Percentiles rank a stretch among this genome's conserved stretches.
phyloP scores from a whole-genome alignment of 64 coral and sea anemone genomes.

The Stichodactyla helianthus region DNA sequence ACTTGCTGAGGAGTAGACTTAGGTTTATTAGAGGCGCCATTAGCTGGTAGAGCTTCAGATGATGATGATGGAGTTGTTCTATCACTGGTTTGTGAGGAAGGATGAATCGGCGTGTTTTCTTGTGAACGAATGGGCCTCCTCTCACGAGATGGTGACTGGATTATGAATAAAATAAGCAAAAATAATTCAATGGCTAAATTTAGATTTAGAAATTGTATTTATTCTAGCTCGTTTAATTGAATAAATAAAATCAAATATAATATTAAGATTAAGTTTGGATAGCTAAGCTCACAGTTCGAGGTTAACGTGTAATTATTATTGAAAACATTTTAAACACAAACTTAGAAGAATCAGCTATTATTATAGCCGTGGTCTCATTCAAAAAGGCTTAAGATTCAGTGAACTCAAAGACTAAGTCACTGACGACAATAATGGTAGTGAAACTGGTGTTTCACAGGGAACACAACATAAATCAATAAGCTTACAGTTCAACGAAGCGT shows the following conservation, averaged over 20 bases:
- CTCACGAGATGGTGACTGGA: conserved; percentile 9
- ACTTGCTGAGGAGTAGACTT: conserved; percentile 51
- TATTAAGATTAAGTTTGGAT: background rate
- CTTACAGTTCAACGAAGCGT: conserved; percentile 7
- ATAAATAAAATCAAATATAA: background rate
- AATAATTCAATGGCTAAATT: background rate
- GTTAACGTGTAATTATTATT: too few relatives aligned
- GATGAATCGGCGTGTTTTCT: background rate
- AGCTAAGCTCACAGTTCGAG: background rate
- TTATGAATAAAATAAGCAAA: background rate
- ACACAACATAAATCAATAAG: background rate
- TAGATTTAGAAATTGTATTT: background rate
- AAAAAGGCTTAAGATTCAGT: conserved; percentile 4
- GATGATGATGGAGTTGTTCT: background rate
- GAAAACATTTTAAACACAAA: too few relatives aligned
- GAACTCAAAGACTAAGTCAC: conserved; percentile 5
- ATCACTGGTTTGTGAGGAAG: background rate
- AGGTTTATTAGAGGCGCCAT: background rate
- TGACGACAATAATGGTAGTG: background rate
- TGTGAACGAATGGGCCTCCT: conserved; percentile 1
- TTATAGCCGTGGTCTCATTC: background rate
- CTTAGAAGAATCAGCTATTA: too few relatives aligned
- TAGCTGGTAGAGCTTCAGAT: conserved; percentile 7
- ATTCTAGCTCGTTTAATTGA: background rate
- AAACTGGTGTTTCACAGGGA: background rate